These are phyloP conservation scores for Drosophila ficusphila DNA, from an alignment of 1,140 invertebrate species.

Conservation along the genomic window DNA sequence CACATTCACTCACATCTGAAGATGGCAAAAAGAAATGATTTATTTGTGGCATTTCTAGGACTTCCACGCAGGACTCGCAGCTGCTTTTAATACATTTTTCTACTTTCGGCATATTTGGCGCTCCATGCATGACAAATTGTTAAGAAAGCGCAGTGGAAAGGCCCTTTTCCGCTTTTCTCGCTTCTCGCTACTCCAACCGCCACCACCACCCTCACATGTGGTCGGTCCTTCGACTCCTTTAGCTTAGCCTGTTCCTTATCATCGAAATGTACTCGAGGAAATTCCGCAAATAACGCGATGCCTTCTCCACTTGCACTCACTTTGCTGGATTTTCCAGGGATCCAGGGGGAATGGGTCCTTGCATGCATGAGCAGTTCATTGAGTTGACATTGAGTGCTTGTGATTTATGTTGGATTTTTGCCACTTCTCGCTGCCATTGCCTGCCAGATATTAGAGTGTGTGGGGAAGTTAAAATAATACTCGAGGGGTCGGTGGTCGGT, in stretches of 20 bases:
- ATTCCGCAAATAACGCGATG: constrained; percentile 78
- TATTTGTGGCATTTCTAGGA: constrained; percentile 79
- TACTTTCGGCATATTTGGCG: constrained; percentile 79
- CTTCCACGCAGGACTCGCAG: constrained; percentile 56
- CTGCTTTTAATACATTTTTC: constrained; percentile 81
- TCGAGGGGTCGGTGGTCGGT: too few species aligned
- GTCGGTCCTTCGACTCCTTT: constrained; percentile 1
- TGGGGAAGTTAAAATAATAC: neutral
- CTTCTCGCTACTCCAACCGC: neutral
- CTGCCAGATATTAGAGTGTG: constrained; percentile 9
- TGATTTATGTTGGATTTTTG: constrained; percentile 72
- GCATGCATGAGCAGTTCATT: constrained; percentile 75
- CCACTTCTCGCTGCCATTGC: constrained; percentile 24
- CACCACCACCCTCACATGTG: constrained; percentile 1
- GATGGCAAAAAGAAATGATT: constrained; percentile 77
- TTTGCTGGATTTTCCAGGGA: constrained; percentile 9
- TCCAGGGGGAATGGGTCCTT: constrained; percentile 8
- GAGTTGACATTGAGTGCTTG: constrained; percentile 81
- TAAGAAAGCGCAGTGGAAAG: constrained; percentile 66
- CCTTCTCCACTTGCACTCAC: constrained; percentile 60
- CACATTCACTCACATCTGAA: constrained; percentile 11
- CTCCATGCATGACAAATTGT: constrained; percentile 82
- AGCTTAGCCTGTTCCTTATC: constrained; percentile 55
- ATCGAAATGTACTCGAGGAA: constrained; percentile 81
- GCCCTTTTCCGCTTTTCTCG: constrained; percentile 6